Percentiles rank a stretch among this genome's conserved stretches.
Evolutionary conservation across 2,797 vertebrate genomes (phyloP).

Genomic region (Sebastes glaucus): DNA sequence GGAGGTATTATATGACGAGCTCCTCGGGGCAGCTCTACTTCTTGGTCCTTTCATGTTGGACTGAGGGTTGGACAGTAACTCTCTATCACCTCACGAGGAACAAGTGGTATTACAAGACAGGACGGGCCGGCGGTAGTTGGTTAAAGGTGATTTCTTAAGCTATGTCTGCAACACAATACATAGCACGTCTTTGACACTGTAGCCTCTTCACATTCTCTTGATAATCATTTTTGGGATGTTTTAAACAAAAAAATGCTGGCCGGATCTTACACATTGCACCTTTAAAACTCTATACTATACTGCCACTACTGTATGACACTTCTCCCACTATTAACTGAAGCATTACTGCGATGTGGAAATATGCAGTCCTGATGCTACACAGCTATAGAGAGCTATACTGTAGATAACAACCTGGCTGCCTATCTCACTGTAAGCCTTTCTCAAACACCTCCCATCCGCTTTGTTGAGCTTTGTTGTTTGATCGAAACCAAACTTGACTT

Average conservation of each 20-base stretch:
- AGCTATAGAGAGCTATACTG: not conserved
- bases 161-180: not conserved
- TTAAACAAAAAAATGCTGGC: not conserved
- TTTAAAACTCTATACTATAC: not conserved
- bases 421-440: not conserved
- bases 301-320: not conserved
- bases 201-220: not conserved
- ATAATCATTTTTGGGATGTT: not conserved
- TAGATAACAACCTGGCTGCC: not conserved
- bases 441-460: slow-evolving; percentile 6
- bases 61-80: not conserved
- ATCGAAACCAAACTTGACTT: not conserved
- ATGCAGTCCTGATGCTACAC: not conserved
- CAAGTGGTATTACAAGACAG: not conserved
- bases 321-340: not conserved
- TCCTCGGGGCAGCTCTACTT: not conserved
- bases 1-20: not conserved
- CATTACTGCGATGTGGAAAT: not conserved
- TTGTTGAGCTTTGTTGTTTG: not conserved
- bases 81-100: not conserved
- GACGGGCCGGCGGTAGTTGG: not conserved
- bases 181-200: not conserved
- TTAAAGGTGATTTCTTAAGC: too few relatives aligned
- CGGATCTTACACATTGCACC: not conserved
- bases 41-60: not conserved